A percentile compares a stretch with the other conserved stretches of the same genome.
Evolutionary conservation across 1,140 invertebrate species (phyloP).

Genomic region (Aphidius gifuensis): DNA sequence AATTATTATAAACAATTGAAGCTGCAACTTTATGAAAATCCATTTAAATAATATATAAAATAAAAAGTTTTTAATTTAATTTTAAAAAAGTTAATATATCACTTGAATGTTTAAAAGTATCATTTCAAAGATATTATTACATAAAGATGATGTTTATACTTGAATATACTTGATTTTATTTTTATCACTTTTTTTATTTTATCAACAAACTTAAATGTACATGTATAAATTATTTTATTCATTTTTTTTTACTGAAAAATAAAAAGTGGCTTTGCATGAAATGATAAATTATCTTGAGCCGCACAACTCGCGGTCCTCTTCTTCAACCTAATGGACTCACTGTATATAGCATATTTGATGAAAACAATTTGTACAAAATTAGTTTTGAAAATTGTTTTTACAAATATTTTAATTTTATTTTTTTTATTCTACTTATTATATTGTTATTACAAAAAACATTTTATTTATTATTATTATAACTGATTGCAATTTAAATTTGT

Average conservation of each 20-base stretch:
- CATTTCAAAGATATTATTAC: slow-evolving; percentile 20
- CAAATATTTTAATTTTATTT: not conserved
- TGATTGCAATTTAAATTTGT: no score
- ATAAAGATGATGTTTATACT: slow-evolving; percentile 14
- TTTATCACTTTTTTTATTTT: not conserved
- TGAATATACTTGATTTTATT: slow-evolving; percentile 3
- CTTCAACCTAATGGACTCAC: slow-evolving; percentile 27
- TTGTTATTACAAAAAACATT: not conserved
- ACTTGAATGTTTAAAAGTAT: slow-evolving; percentile 18
- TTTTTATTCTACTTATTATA: not conserved
- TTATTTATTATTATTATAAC: not conserved
- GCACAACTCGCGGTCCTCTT: slow-evolving; percentile 28
- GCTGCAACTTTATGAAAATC: no score
- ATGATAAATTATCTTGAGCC: slow-evolving; percentile 31
- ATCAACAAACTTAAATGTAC: not conserved
- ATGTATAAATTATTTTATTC: not conserved
- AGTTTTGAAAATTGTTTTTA: slow-evolving; percentile 5
- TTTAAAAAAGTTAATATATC: slow-evolving; percentile 1
- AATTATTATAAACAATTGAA: no score
- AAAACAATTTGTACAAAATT: slow-evolving; percentile 24
- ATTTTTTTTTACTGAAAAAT: not conserved
- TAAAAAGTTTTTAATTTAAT: no score
- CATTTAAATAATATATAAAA: no score
- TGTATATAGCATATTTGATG: slow-evolving; percentile 19
- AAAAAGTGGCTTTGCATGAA: slow-evolving; percentile 22